A percentile compares a stretch with the other conserved stretches of the same genome.
phyloP scores from a whole-genome alignment of 2,113 vertebrate species.

The Neodontobutis hainanensis region DNA sequence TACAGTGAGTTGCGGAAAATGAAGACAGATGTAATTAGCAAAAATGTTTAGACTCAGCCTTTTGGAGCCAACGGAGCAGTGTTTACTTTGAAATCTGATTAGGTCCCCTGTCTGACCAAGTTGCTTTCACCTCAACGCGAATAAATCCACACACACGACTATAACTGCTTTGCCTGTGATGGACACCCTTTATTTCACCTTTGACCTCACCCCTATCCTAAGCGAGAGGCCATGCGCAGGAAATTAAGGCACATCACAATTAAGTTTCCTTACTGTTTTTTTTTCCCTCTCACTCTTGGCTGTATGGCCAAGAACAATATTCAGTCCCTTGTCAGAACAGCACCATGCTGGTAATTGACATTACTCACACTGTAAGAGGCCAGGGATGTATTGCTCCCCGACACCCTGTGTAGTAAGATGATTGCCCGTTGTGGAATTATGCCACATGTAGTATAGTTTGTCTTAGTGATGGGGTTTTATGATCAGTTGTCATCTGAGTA shows the following conservation, averaged over 20 bases:
- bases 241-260: conserved; percentile 70
- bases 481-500: conserved; percentile 51
- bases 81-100: conserved; percentile 79
- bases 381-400: conserved; percentile 64
- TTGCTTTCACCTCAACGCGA: conserved; percentile 66
- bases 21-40: conserved; percentile 73
- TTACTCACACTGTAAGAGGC: conserved; percentile 38
- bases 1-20: conserved; percentile 72
- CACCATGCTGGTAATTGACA: conserved; percentile 59
- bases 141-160: conserved; percentile 69
- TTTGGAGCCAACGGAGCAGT: conserved; percentile 55
- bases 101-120: conserved; percentile 63
- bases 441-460: conserved; percentile 66
- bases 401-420: conserved; percentile 54
- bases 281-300: conserved; percentile 39
- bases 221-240: conserved; percentile 49
- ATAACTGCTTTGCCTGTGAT: conserved; percentile 54
- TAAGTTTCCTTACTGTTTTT: conserved; percentile 51
- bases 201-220: conserved; percentile 65
- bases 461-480: conserved; percentile 63
- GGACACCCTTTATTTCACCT: conserved; percentile 56
- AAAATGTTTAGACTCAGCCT: conserved; percentile 64
- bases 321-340: conserved; percentile 49
- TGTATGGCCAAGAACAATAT: conserved; percentile 72
- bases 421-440: conserved; percentile 64